Evolutionary conservation across 2,797 vertebrate species (phyloP), one percentile per base, ranked within the genome.

Genomic region (Danio albolineatus): DNA sequence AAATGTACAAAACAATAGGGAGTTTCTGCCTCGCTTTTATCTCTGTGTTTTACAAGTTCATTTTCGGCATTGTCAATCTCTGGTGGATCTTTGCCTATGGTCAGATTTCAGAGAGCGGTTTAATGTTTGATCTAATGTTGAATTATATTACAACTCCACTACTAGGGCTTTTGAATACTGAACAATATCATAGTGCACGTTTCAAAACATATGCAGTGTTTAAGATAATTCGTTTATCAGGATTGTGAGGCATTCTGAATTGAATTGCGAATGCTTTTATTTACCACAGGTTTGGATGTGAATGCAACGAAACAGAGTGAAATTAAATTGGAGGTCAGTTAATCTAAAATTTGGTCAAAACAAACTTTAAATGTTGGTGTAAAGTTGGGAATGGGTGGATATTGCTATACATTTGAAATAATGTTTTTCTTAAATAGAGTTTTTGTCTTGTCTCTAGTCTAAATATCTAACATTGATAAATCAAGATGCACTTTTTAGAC

Each of bases 1-100:
- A 53, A 51, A 53, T 38, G 28, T 9, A 41, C 36, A 76, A 76
- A 67, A 60, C 43, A 49, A 54, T 28, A 44, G 38, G 56, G 51
- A 72, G 36, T 53, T 60, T 14, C 46, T 54, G 17, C 38, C 28
- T 53, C 38, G 64, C 44, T 76, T 75, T 73, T 39, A 39, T 14
- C 61, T 74, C 10, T 61, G 3, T 74, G 14, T 74, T 59, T 74
- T 17, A 48, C 28, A 28, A 4, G n/a, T 56, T 75, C 46, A 81
- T 78, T 85, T 80, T 53, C 10, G 13, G 46, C 46, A 44, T 8
- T 46, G 49, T 54, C 13, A 41, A 4, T 79, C 57, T 56, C 66
- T 38, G 41, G 17, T 51, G 69, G 10, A 10, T 39, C 49, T 61
- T 80, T 71, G 17, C 2, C 72, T 36, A 10, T 49, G 56, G 69